Conservation (phyloP, 2,113 vertebrate species). For the Budorcas taxicolor region DNA sequence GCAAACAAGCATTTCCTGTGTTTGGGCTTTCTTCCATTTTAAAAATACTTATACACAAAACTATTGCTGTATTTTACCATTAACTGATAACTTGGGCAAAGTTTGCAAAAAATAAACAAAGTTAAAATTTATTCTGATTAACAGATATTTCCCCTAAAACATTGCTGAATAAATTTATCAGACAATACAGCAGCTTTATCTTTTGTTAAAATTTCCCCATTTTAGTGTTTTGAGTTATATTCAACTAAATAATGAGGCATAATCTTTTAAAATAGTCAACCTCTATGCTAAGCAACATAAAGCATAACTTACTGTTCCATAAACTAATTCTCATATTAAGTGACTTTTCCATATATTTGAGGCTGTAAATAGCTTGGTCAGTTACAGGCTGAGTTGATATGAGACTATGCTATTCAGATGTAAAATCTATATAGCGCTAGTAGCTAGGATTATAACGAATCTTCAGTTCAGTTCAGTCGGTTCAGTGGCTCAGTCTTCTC, state of each 20-base stretch:
- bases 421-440: neutral
- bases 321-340: neutral
- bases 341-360: neutral
- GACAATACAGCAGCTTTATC: neutral
- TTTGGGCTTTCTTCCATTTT: neutral
- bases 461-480: neutral
- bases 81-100: neutral
- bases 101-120: neutral
- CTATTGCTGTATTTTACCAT: neutral
- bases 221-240: neutral
- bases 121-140: neutral
- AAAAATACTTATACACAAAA: constrained; percentile 37
- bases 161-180: neutral
- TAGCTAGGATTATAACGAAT: neutral
- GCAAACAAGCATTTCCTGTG: constrained; percentile 32
- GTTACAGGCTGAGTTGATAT: neutral
- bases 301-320: neutral
- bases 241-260: neutral
- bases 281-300: neutral
- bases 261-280: neutral
- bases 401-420: neutral
- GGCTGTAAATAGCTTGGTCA: neutral
- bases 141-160: neutral
- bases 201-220: neutral
- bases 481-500: accelerated